Percentiles rank a stretch among this genome's conserved stretches.
Evolutionary conservation across 2,797 vertebrate genomes (phyloP).

Genomic region (Channa striata): DNA sequence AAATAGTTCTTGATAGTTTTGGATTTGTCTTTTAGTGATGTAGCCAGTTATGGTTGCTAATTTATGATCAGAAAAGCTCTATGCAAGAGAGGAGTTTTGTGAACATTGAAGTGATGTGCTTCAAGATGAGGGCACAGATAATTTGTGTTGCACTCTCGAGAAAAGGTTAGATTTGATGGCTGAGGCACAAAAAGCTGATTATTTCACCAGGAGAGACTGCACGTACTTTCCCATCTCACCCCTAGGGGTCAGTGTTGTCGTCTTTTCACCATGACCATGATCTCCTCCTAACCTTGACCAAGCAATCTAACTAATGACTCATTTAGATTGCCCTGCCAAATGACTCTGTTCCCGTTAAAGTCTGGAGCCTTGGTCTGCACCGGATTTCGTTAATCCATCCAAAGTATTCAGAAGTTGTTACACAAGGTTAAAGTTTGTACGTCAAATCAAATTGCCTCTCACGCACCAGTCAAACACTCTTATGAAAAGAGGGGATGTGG

Average conservation of each 20-base stretch:
- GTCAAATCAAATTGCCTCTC: neutral
- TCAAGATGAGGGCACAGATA: neutral
- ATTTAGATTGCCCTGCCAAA: too few relatives aligned
- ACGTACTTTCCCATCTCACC: neutral
- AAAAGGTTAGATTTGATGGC: neutral
- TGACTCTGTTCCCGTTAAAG: neutral
- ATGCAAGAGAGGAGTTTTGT: neutral
- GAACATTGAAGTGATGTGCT: neutral
- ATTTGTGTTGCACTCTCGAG: neutral
- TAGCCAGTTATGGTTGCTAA: too few relatives aligned
- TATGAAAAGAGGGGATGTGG: neutral
- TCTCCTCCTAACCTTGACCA: slow-evolving; percentile 1
- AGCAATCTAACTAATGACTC: neutral
- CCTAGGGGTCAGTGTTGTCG: neutral
- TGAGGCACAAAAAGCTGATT: slow-evolving; percentile 4
- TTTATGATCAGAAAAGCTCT: neutral
- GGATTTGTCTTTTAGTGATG: too few relatives aligned
- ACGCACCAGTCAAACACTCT: neutral
- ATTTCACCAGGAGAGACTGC: neutral
- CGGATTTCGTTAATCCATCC: slow-evolving; percentile 1
- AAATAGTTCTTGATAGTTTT: too few relatives aligned
- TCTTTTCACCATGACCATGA: neutral
- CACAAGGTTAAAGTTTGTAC: neutral
- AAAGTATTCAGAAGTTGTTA: slow-evolving; percentile 4
- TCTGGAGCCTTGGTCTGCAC: neutral